phyloP scores from a whole-genome alignment of 1,140 invertebrate genomes.

The Leptoteleia sp. region DNA sequence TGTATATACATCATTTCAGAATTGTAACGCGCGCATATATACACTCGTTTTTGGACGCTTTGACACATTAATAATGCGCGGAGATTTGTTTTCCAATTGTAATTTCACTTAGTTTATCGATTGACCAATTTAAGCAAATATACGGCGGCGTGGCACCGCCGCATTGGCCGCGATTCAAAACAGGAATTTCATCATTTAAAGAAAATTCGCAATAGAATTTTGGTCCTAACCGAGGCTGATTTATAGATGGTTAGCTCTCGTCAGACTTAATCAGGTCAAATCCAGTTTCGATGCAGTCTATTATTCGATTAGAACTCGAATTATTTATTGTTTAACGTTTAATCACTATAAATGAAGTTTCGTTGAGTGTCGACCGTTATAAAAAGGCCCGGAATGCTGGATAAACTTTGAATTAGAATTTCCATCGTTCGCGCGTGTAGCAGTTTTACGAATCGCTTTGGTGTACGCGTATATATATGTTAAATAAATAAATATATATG shows the following conservation, averaged over 20 bases:
- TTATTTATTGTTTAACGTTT: conserved; percentile 1
- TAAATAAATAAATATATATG: too few relatives aligned
- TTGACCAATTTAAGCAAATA: conserved; percentile 30
- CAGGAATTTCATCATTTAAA: conserved; percentile 11
- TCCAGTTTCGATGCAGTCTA: not conserved
- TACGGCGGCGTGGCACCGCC: not conserved
- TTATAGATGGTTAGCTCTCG: not conserved
- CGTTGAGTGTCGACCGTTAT: not conserved
- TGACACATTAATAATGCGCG: conserved; percentile 35
- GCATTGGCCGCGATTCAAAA: conserved; percentile 3
- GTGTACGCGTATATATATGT: too few relatives aligned
- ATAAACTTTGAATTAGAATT: too few relatives aligned
- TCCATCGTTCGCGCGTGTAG: too few relatives aligned
- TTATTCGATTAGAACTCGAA: conserved; percentile 1
- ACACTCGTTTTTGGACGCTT: conserved; percentile 30
- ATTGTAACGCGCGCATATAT: conserved; percentile 35
- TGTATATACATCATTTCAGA: conserved; percentile 43
- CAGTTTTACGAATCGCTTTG: too few relatives aligned
- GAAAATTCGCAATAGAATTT: conserved; percentile 5
- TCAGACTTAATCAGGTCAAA: conserved; percentile 8
- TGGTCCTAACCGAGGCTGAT: not conserved
- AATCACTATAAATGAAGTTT: not conserved
- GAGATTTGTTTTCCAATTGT: conserved; percentile 30
- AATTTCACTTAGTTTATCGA: conserved; percentile 36
- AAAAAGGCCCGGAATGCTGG: too few relatives aligned